Conservation (phyloP, 1,140 invertebrate genomes). For the Nomia melanderi region DNA sequence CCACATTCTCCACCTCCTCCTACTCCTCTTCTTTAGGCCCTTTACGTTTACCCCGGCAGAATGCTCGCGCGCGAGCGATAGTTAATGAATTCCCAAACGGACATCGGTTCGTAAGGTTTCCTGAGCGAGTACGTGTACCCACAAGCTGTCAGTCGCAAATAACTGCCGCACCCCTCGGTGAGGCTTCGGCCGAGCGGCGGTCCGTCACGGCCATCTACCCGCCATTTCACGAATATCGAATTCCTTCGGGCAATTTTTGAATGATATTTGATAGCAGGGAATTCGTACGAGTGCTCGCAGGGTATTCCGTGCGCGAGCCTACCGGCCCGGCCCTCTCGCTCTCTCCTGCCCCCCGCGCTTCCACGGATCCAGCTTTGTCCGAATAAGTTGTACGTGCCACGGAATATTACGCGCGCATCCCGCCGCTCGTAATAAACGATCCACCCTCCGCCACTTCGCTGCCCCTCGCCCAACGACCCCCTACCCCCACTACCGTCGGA, state of each 20-base stretch:
- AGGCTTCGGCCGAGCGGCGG: constrained; percentile 45
- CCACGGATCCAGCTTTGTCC: background rate
- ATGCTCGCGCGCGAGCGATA: background rate
- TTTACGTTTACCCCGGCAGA: background rate
- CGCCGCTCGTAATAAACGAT: constrained; percentile 42
- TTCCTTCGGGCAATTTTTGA: constrained; percentile 59
- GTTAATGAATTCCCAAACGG: constrained; percentile 52
- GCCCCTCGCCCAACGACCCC: too few species aligned
- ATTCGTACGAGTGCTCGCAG: constrained; percentile 56
- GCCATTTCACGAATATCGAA: constrained; percentile 54
- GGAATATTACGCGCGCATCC: constrained; percentile 42
- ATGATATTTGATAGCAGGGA: constrained; percentile 60
- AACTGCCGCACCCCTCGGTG: background rate
- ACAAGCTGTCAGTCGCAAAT: constrained; percentile 37
- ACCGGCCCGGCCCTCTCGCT: background rate
- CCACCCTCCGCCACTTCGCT: too few species aligned
- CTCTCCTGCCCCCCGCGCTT: background rate
- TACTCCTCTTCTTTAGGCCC: background rate
- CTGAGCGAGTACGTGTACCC: constrained; percentile 5
- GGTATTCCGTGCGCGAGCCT: background rate
- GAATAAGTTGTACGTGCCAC: constrained; percentile 30
- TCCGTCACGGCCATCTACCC: constrained; percentile 4
- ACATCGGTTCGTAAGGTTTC: constrained; percentile 33
- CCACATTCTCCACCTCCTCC: background rate
- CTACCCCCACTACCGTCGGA: background rate